Evolutionary conservation across 2,888 invertebrate genomes (phyloP).

Genomic region (Orthosia incerta): DNA sequence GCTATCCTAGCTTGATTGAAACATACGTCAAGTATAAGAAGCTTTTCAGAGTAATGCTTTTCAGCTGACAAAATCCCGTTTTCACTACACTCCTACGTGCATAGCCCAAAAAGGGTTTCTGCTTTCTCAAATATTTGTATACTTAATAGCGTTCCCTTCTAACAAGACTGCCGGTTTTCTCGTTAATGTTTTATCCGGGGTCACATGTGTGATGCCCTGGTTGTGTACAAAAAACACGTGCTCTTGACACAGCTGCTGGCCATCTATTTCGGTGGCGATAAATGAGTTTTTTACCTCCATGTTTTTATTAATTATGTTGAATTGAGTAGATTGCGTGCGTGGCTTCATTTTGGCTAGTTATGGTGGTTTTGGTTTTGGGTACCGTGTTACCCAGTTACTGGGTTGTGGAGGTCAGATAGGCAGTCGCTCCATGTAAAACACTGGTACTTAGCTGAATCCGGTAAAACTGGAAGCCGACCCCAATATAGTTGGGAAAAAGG

Average conservation of each 20-base stretch:
- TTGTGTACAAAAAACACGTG: conserved; percentile 76
- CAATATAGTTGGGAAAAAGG: too few relatives aligned
- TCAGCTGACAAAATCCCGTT: conserved; percentile 11
- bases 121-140: conserved; percentile 40
- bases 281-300: conserved; percentile 55
- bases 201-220: conserved; percentile 73
- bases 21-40: background rate
- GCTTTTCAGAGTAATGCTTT: background rate
- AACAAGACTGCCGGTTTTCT: conserved; percentile 45
- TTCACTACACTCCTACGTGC: background rate
- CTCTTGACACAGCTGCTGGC: conserved; percentile 78
- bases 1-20: background rate
- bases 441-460: too few relatives aligned
- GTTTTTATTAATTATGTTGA: conserved; percentile 53
- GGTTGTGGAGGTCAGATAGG: too few relatives aligned
- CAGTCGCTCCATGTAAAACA: too few relatives aligned
- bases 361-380: conserved; percentile 2
- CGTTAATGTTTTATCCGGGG: conserved; percentile 57
- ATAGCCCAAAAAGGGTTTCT: conserved; percentile 19
- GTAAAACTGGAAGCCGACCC: too few relatives aligned
- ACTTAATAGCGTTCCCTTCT: conserved; percentile 34
- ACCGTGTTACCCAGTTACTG: too few relatives aligned
- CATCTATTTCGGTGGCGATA: conserved; percentile 64
- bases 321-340: conserved; percentile 37
- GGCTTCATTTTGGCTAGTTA: conserved; percentile 29